Conservation (phyloP, 2,797 vertebrate species). For the Sebastes glaucus region DNA sequence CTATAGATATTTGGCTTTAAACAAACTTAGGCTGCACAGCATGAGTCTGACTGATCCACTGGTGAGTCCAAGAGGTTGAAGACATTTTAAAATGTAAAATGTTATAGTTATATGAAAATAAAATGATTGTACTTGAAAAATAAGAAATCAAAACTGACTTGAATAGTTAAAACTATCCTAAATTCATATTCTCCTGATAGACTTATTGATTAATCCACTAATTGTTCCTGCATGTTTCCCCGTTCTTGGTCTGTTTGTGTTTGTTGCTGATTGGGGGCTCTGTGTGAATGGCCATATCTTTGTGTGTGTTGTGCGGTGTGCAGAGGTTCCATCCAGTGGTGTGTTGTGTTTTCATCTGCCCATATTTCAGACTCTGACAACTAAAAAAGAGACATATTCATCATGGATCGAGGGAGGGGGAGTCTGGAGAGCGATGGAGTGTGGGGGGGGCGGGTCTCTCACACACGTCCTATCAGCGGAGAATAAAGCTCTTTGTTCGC, state of each 20-base stretch:
- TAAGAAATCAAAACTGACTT: neutral
- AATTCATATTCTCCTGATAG: neutral
- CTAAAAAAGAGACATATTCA: conserved; percentile 35
- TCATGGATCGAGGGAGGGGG: conserved; percentile 1
- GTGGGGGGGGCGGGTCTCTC: conserved; percentile 21
- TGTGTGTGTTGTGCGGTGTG: neutral
- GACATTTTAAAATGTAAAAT: neutral
- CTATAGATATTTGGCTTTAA: neutral
- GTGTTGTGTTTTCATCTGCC: conserved; percentile 29
- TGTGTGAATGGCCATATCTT: neutral
- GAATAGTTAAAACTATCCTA: too few species aligned
- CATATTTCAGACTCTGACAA: conserved; percentile 35
- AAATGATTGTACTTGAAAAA: neutral
- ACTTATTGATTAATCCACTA: neutral
- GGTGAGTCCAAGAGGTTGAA: neutral
- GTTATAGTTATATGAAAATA: neutral
- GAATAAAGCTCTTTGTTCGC: conserved; percentile 74
- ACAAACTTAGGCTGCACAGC: neutral
- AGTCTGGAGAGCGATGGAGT: neutral
- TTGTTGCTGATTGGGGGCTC: neutral
- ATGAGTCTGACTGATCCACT: neutral
- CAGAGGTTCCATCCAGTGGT: neutral
- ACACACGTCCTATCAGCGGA: conserved; percentile 54
- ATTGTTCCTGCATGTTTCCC: neutral
- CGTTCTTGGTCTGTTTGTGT: neutral